Evolutionary conservation across 2,797 vertebrate species (phyloP), one percentile per base, ranked within the genome.

Genomic region (Clarias pachynema): DNA sequence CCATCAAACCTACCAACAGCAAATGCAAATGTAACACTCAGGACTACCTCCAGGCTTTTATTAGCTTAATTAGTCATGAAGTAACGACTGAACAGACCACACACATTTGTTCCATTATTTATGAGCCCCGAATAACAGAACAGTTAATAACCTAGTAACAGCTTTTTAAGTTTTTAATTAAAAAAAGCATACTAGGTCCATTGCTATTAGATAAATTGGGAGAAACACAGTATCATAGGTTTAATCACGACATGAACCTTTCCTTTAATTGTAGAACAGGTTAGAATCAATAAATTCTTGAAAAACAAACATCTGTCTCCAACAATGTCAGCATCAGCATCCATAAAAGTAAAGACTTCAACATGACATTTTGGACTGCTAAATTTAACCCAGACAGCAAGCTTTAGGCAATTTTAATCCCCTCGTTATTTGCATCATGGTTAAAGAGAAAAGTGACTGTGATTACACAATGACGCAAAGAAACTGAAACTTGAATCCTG

Each of bases 361-460:
- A 77, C 60, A 79, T 53, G n/a, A 40, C 78, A 84, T 82, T 82
- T 74, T 74, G 85, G 16, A 49, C 37, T 70, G 82, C 29, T 81
- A 81, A 87, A 87, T 81, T 29, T 83, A 80, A 79, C 80, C 65
- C 40, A 87, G 70, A 66, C 83, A 83, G 22, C 56, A 26, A 62
- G 73, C 65, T 82, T 79, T 74, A 53, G 80, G 79, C 82, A 80
- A 49, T 65, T 77, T 85, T 26, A 69, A 29, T 59, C 49, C 44
- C 37, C 77, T 85, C 49, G n/a, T 82, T 78, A 82, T 62, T 78
- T 57, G 49, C 66, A 56, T 65, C 74, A 70, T 65, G 44, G 77
- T 37, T 24, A 24, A 82, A 79, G 44, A 49, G 31, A 44, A 59
- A 73, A 89, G 79, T 84, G 82, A 56, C 85, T 77, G 80, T 57